phyloP scores from a whole-genome alignment of 2,113 vertebrate species.

The Prochilodus magdalenae region DNA sequence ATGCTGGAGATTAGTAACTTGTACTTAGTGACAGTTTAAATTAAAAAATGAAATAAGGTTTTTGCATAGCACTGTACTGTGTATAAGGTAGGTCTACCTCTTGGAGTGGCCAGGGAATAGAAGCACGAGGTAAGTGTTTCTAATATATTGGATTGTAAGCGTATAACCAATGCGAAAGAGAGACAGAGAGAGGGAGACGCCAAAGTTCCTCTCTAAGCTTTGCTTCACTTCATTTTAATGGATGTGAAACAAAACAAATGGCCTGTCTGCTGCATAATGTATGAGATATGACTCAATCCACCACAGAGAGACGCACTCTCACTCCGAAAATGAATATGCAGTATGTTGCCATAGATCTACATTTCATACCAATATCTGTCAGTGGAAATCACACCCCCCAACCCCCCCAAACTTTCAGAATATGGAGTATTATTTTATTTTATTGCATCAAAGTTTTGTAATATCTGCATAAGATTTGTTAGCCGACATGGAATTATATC shows the following conservation, averaged over 20 bases:
- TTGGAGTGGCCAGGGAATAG: neutral
- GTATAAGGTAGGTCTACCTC: neutral
- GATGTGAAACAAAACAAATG: conserved; percentile 30
- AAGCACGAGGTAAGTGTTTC: neutral
- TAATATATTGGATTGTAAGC: neutral
- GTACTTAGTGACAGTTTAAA: too few species aligned
- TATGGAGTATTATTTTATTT: neutral
- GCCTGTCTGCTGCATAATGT: conserved; percentile 25
- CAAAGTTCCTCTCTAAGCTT: neutral
- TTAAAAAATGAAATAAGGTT: too few species aligned
- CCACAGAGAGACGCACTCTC: conserved; percentile 18
- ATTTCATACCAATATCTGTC: neutral
- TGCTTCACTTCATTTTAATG: conserved; percentile 33
- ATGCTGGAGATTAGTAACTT: too few species aligned
- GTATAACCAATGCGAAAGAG: neutral
- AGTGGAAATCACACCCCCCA: neutral
- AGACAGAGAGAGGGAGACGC: conserved; percentile 3
- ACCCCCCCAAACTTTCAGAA: neutral
- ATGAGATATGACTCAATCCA: conserved; percentile 37
- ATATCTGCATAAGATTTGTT: neutral
- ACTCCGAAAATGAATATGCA: conserved; percentile 21
- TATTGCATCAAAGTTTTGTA: neutral
- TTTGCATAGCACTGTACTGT: neutral
- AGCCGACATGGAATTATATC: neutral
- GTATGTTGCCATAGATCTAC: neutral